phyloP scores from a whole-genome alignment of 2,888 invertebrate species.

The Agrochola litura region DNA sequence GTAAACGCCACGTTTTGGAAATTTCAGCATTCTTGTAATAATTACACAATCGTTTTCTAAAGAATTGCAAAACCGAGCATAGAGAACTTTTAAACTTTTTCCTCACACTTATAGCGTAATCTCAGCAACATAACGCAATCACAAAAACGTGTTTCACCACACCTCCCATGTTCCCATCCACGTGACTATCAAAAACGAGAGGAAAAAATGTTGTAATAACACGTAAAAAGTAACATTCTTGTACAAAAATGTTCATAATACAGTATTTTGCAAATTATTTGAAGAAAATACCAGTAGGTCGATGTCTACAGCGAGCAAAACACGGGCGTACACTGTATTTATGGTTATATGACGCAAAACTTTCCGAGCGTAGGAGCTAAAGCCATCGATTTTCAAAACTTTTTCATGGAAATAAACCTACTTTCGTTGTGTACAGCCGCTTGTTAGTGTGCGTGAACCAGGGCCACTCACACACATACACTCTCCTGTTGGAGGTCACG shows the following conservation, averaged over 20 bases:
- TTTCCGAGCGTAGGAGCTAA: conserved; percentile 89
- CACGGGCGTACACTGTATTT: conserved; percentile 86
- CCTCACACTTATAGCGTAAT: conserved; percentile 29
- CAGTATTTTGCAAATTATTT: conserved; percentile 78
- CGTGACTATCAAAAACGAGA: conserved; percentile 37
- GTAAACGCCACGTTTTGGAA: neutral
- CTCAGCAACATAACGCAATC: conserved; percentile 30
- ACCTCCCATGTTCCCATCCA: conserved; percentile 23
- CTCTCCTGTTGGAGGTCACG: conserved; percentile 80
- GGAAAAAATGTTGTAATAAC: conserved; percentile 37
- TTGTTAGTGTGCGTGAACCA: conserved; percentile 78
- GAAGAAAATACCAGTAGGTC: conserved; percentile 78
- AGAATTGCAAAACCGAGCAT: conserved; percentile 20
- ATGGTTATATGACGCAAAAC: conserved; percentile 90
- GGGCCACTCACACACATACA: conserved; percentile 76
- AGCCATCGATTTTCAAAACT: conserved; percentile 91
- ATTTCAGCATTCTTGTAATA: conserved; percentile 17
- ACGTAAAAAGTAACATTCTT: conserved; percentile 57
- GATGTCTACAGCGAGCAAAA: conserved; percentile 84
- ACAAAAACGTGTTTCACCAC: conserved; percentile 26
- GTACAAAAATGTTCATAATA: conserved; percentile 71
- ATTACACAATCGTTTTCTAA: conserved; percentile 41
- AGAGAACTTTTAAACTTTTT: conserved; percentile 9
- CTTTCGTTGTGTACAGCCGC: conserved; percentile 85
- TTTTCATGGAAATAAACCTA: conserved; percentile 91